Conservation (phyloP, 2,113 vertebrate species). For the Rhegmatorhina hoffmannsi region DNA sequence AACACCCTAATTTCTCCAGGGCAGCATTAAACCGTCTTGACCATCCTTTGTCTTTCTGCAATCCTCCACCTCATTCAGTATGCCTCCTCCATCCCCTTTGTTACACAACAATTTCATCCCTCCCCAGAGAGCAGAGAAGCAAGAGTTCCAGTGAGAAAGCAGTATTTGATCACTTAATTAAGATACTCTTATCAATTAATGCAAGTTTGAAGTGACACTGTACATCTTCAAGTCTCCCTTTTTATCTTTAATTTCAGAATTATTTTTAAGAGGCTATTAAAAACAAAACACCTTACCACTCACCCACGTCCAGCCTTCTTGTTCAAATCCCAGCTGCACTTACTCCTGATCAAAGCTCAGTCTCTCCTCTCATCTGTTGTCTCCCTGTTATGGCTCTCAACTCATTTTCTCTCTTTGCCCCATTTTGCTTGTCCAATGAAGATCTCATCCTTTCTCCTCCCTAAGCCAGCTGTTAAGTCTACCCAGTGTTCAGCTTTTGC, state of each 20-base stretch:
- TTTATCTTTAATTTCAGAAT: neutral
- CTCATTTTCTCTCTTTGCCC: neutral
- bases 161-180: slow-evolving; percentile 6
- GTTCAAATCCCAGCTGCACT: neutral
- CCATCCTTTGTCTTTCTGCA: neutral
- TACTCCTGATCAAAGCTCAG: neutral
- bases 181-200: neutral
- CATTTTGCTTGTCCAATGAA: neutral
- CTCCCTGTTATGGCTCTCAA: neutral
- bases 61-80: neutral
- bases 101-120: neutral
- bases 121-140: neutral
- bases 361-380: neutral
- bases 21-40: neutral
- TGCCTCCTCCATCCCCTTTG: neutral
- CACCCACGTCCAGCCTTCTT: neutral
- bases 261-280: neutral
- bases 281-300: neutral
- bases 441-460: neutral
- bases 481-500: neutral
- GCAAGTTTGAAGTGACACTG: neutral
- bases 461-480: neutral
- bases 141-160: neutral
- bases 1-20: neutral
- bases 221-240: neutral